phyloP scores from a whole-genome alignment of 2,888 invertebrate species.

The Aleiodes alternator region DNA sequence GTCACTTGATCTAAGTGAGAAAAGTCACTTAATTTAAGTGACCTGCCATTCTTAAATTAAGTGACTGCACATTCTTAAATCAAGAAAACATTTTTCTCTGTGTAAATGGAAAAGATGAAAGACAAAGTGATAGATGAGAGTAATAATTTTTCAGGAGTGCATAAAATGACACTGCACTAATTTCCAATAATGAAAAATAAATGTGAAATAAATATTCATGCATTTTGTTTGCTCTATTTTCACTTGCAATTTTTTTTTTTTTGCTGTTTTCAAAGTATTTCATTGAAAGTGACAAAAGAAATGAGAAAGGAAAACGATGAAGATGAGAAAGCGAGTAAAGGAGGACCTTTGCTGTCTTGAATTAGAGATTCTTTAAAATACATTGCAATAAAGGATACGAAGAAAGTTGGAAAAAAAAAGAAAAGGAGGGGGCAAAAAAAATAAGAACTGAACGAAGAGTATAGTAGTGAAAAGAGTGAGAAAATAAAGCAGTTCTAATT shows the following conservation, averaged over 20 bases:
- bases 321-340: conserved; percentile 8
- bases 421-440: conserved; percentile 37
- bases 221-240: conserved; percentile 8
- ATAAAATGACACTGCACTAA: not conserved
- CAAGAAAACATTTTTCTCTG: no score
- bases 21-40: no score
- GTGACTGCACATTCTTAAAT: no score
- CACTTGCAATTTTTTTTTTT: not conserved
- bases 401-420: not conserved
- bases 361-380: conserved; percentile 40
- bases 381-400: conserved; percentile 43
- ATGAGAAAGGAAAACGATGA: conserved; percentile 16
- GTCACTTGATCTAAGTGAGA: no score
- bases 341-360: conserved; percentile 40
- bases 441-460: not conserved
- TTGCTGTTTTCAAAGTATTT: not conserved
- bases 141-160: not conserved
- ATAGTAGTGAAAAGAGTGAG: conserved; percentile 28
- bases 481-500: conserved; percentile 56
- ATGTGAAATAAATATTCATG: not conserved
- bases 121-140: not conserved
- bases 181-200: conserved; percentile 27
- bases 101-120: not conserved
- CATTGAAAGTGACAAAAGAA: conserved; percentile 13
- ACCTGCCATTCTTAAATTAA: no score